These are phyloP conservation scores for Calliopsis andreniformis DNA, from an alignment of 1,140 invertebrate genomes.

Conservation along the genomic window DNA sequence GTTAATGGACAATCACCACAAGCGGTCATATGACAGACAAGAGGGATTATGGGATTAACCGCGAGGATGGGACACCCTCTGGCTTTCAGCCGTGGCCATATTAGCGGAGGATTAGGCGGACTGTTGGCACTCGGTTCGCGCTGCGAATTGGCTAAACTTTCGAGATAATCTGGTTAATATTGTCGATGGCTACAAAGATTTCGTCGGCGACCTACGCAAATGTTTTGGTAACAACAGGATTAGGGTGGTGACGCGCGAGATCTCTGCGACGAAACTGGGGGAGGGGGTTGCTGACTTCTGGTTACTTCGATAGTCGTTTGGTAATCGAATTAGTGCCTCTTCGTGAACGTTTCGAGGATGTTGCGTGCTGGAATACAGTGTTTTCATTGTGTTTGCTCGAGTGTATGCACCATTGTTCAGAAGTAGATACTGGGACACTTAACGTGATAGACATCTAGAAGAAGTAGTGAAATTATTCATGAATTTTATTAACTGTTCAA, in stretches of 20 bases:
- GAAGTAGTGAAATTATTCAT: too few relatives aligned
- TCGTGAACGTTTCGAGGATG: too few relatives aligned
- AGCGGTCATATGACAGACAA: slow-evolving; percentile 6
- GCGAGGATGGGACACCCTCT: neutral
- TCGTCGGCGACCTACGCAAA: neutral
- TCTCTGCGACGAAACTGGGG: neutral
- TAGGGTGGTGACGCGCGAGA: neutral
- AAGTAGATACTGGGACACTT: too few relatives aligned
- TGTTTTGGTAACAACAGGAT: slow-evolving; percentile 34
- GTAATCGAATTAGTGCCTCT: too few relatives aligned
- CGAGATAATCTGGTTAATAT: slow-evolving; percentile 53
- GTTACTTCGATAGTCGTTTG: neutral
- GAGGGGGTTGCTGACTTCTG: neutral
- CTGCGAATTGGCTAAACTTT: slow-evolving; percentile 66
- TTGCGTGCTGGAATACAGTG: too few relatives aligned
- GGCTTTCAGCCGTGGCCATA: neutral
- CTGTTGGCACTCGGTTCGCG: slow-evolving; percentile 58
- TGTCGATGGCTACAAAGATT: neutral
- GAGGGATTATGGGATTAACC: slow-evolving; percentile 58
- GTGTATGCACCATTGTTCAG: too few relatives aligned
- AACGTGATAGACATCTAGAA: too few relatives aligned
- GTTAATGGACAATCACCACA: neutral
- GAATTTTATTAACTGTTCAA: too few relatives aligned
- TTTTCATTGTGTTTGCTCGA: too few relatives aligned
- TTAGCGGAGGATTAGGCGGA: slow-evolving; percentile 51